Evolutionary conservation across 64 coral and sea anemone species (phyloP), one percentile per base, ranked within the genome.

Genomic region (Montipora foliosa): DNA sequence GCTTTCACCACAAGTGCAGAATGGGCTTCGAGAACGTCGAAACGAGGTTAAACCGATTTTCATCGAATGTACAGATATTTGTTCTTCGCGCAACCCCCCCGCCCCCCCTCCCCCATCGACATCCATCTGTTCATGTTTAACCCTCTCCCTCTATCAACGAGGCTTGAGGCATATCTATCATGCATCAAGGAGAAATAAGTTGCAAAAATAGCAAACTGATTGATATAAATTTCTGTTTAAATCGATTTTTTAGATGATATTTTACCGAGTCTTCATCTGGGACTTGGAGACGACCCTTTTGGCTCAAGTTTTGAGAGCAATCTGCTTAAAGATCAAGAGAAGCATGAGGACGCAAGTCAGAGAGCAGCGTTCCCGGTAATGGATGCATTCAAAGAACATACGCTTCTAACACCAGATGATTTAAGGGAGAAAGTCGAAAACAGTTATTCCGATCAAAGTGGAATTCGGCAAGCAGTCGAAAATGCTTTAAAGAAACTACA

Each of bases 351-450:
- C n/a, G 46, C 82, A 9, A 47, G 68, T 46, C 62, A 71, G 44
- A 19, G 85, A 77, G 83, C 84, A 58, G 92, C 92, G 8, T 93
- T 93, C n/a, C 92, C 92, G 17, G 14, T 93, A 66, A 93, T 93
- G 92, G 84, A 81, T 16, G 92, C 92, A 8, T 93, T 93, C 48
- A 93, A 93, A 58, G 59, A 77, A 14, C 92, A 93, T 17, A 68
- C 75, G 2, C 60, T 93, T 19, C 62, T 93, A 6, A 70, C 76
- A 8, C 59, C 83, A 14, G 92, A 93, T 12, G 92, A 93, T 44
- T 74, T 93, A 8, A 88, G 78, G 79, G 92, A 93, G 46, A 93
- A 93, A 75, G 77, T 67, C 22, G 92, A 93, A 49, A 88, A 92
- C 21, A 61, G 58, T 57, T 87, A 93, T 24, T 16, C 58, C 8